Percentiles rank a stretch among this genome's conserved stretches.
Conservation (phyloP, 2,888 invertebrate genomes). For the Xestia sexstrigata region DNA sequence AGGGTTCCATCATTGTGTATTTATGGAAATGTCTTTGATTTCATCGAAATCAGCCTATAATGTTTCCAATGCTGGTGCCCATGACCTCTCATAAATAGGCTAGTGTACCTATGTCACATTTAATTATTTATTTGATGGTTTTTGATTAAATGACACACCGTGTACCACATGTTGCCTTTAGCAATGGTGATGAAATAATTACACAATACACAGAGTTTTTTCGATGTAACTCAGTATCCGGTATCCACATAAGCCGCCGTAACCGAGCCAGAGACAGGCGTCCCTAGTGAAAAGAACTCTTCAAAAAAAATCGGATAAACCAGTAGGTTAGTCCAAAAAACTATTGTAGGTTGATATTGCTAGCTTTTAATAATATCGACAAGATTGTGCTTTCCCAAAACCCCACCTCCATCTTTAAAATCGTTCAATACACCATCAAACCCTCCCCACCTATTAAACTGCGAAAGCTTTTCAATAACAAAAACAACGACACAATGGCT, state of each 20-base stretch:
- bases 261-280: too few species aligned
- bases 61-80: not conserved
- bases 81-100: too few species aligned
- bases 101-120: not conserved
- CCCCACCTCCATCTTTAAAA: not conserved
- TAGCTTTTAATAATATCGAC: too few species aligned
- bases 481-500: conserved; percentile 43
- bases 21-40: conserved; percentile 5
- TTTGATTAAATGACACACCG: not conserved
- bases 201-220: not conserved
- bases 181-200: not conserved
- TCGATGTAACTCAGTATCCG: not conserved
- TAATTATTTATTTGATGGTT: not conserved
- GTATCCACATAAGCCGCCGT: too few species aligned
- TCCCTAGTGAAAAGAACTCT: not conserved
- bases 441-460: not conserved
- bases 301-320: not conserved
- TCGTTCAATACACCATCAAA: not conserved
- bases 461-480: conserved; percentile 22
- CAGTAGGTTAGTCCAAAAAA: not conserved
- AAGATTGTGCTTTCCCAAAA: not conserved
- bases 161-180: not conserved
- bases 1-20: conserved; percentile 37
- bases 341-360: too few species aligned
- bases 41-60: not conserved